A percentile compares a stretch with the other conserved stretches of the same genome.
Evolutionary conservation across 2,797 vertebrate species (phyloP).

Genomic region (Coendou prehensilis): DNA sequence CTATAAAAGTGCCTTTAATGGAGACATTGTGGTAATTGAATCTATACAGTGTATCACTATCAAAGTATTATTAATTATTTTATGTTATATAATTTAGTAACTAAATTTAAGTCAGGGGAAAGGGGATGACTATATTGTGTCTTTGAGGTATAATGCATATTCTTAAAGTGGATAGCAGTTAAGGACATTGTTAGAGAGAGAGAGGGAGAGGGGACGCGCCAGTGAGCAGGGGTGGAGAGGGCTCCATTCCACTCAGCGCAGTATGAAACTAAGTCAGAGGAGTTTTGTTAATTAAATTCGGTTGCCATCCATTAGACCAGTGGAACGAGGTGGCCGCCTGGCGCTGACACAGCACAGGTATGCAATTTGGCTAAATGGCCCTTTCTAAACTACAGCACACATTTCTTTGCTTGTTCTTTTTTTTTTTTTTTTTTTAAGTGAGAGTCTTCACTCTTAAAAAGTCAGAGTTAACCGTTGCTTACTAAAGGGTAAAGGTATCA

Average conservation of each 20-base stretch:
- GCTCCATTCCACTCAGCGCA: constrained; percentile 92
- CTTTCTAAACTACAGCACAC: constrained; percentile 91
- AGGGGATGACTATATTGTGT: constrained; percentile 87
- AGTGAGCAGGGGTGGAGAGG: constrained; percentile 78
- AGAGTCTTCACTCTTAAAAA: constrained; percentile 79
- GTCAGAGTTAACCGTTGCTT: constrained; percentile 76
- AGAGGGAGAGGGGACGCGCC: constrained; percentile 54
- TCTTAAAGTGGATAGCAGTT: constrained; percentile 87
- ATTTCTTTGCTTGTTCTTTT: constrained; percentile 89
- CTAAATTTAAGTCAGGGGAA: constrained; percentile 89
- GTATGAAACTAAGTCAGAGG: constrained; percentile 93
- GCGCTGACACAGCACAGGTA: constrained; percentile 99
- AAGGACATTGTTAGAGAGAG: constrained; percentile 88
- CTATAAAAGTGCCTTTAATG: constrained; percentile 92
- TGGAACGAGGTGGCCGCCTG: constrained; percentile 94
- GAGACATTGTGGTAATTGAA: constrained; percentile 91
- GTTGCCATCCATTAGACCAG: constrained; percentile 98
- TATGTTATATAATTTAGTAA: constrained; percentile 89
- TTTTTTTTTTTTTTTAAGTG: constrained; percentile 77
- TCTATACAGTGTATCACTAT: constrained; percentile 91
- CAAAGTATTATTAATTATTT: constrained; percentile 91
- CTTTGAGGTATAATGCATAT: constrained; percentile 88
- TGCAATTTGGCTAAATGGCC: constrained; percentile 94
- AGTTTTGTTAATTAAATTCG: constrained; percentile 99
- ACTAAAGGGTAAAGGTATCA: constrained; percentile 77